phyloP scores from a whole-genome alignment of 2,888 invertebrate species.

The Stenoptilia bipunctidactyla region DNA sequence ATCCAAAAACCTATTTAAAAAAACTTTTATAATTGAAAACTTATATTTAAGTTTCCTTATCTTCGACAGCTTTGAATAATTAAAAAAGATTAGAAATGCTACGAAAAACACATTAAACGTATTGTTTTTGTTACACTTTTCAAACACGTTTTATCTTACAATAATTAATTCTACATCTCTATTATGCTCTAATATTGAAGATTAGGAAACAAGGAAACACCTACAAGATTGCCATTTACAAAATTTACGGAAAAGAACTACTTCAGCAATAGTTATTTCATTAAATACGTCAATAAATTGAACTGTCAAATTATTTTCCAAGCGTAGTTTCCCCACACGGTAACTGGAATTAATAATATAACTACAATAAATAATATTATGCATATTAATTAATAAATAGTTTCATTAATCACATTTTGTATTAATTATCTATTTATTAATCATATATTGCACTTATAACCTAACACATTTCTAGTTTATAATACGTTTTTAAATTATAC shows the following conservation, averaged over 20 bases:
- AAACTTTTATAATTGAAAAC: too few relatives aligned
- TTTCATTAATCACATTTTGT: conserved; percentile 1
- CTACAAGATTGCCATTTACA: conserved; percentile 25
- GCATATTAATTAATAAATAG: conserved; percentile 2
- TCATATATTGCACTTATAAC: background rate
- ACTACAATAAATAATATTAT: background rate
- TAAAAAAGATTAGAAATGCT: too few relatives aligned
- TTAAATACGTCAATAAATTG: conserved; percentile 47
- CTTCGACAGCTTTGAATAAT: too few relatives aligned
- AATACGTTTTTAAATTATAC: conserved; percentile 1
- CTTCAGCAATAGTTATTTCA: conserved; percentile 29
- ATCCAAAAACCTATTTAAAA: too few relatives aligned
- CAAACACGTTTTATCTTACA: too few relatives aligned
- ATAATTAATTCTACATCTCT: too few relatives aligned
- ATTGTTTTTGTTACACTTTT: too few relatives aligned
- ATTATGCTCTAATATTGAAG: too few relatives aligned
- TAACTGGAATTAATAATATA: conserved; percentile 41
- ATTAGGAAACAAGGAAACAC: conserved; percentile 26
- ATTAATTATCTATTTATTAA: too few relatives aligned
- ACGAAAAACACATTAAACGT: too few relatives aligned
- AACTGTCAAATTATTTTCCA: conserved; percentile 58
- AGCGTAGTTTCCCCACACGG: conserved; percentile 71
- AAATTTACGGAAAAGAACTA: conserved; percentile 55
- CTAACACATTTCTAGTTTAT: background rate
- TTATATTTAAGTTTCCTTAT: too few relatives aligned